Conservation (phyloP, 2,113 vertebrate species). For the Penelope pileata region DNA sequence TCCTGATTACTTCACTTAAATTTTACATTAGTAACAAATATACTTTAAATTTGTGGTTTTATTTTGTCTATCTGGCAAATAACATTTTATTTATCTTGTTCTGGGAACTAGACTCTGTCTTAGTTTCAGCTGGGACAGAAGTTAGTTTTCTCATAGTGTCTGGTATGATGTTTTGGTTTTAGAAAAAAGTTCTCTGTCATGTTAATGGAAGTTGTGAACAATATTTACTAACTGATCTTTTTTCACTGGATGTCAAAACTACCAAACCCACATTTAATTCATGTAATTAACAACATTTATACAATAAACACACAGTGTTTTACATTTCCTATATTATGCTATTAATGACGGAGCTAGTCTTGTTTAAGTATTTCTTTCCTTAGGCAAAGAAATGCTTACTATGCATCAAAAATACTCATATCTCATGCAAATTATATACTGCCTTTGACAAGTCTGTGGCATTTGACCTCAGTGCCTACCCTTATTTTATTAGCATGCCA, state of each 20-base stretch:
- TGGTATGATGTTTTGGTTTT: too few relatives aligned
- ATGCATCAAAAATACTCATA: background rate
- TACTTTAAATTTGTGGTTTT: background rate
- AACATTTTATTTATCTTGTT: background rate
- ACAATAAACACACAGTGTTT: accelerated
- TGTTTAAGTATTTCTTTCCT: background rate
- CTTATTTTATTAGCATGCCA: background rate
- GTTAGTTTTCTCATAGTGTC: too few relatives aligned
- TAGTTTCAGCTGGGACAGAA: too few relatives aligned
- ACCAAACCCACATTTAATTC: background rate
- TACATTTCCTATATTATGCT: background rate
- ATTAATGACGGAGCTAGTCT: background rate
- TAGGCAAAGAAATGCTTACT: background rate
- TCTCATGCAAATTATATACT: background rate
- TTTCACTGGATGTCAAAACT: background rate
- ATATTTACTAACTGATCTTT: accelerated
- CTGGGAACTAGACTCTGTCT: background rate
- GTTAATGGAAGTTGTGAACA: background rate
- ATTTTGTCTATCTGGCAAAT: background rate
- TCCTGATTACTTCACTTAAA: background rate
- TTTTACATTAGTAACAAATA: background rate
- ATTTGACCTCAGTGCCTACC: background rate
- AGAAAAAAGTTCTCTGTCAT: background rate
- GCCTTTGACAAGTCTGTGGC: background rate
- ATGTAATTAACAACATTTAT: background rate